Percentiles rank a stretch among this genome's conserved stretches.
phyloP scores from a whole-genome alignment of 2,113 vertebrate species.

The Hemicordylus capensis region DNA sequence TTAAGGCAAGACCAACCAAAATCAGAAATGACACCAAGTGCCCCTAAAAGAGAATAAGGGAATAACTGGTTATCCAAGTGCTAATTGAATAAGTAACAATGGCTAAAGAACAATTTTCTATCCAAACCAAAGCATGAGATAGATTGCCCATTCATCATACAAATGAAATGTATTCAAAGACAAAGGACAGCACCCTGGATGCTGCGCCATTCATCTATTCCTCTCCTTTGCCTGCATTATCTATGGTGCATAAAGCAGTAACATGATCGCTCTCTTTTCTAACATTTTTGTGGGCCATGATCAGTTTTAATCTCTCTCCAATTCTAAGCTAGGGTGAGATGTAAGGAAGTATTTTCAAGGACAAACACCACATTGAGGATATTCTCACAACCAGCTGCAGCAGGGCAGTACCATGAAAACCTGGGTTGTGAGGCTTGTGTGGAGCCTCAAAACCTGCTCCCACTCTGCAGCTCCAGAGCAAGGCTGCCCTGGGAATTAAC shows the following conservation, averaged over 20 bases:
- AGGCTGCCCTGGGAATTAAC: no score
- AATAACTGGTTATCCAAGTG: constrained; percentile 45
- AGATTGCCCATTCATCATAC: constrained; percentile 61
- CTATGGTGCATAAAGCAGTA: constrained; percentile 4
- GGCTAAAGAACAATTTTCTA: constrained; percentile 46
- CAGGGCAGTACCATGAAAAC: no score
- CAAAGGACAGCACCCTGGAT: constrained; percentile 27
- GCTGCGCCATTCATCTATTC: constrained; percentile 13
- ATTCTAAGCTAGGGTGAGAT: neutral
- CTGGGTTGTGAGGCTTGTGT: no score
- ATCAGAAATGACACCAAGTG: constrained; percentile 6
- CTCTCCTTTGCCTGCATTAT: constrained; percentile 40
- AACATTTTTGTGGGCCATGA: constrained; percentile 52
- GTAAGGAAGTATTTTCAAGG: constrained; percentile 14
- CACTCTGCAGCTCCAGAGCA: no score
- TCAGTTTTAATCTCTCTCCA: constrained; percentile 54
- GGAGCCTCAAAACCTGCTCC: no score
- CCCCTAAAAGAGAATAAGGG: constrained; percentile 35
- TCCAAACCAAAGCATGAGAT: neutral
- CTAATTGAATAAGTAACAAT: constrained; percentile 39
- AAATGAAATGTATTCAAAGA: constrained; percentile 51
- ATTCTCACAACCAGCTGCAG: no score
- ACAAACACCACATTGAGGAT: neutral
- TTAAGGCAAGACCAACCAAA: neutral
- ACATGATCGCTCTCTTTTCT: constrained; percentile 33